Percentiles rank a stretch among this genome's conserved stretches.
Conservation (phyloP, 2,888 invertebrate genomes). For the Amorpha juglandis region DNA sequence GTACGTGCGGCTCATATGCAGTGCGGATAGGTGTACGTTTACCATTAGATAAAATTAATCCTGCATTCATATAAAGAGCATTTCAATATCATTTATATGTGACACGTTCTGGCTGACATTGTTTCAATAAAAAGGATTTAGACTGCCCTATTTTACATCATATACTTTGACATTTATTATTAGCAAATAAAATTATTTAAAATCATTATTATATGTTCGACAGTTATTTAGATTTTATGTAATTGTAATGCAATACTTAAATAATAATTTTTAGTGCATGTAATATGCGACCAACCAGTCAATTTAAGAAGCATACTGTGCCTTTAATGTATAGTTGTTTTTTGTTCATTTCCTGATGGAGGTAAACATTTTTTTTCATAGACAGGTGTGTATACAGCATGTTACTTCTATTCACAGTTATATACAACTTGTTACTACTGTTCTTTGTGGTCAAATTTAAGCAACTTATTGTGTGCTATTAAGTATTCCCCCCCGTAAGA, state of each 20-base stretch:
- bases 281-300: background rate
- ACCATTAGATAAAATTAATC: background rate
- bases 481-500: too few relatives aligned
- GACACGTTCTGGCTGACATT: conserved; percentile 10
- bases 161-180: conserved; percentile 2
- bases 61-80: too few relatives aligned
- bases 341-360: background rate
- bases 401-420: background rate
- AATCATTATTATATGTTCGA: background rate
- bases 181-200: background rate
- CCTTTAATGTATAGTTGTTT: background rate
- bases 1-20: too few relatives aligned
- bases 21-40: too few relatives aligned
- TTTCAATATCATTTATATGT: background rate
- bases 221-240: background rate
- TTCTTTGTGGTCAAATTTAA: too few relatives aligned
- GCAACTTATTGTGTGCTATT: too few relatives aligned
- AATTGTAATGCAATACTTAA: background rate
- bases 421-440: too few relatives aligned
- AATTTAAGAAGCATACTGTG: background rate
- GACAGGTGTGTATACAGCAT: background rate
- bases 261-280: background rate
- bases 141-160: background rate
- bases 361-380: background rate
- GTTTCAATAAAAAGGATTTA: background rate